phyloP scores from a whole-genome alignment of 2,888 invertebrate genomes.

The Hyposoter dolosus region DNA sequence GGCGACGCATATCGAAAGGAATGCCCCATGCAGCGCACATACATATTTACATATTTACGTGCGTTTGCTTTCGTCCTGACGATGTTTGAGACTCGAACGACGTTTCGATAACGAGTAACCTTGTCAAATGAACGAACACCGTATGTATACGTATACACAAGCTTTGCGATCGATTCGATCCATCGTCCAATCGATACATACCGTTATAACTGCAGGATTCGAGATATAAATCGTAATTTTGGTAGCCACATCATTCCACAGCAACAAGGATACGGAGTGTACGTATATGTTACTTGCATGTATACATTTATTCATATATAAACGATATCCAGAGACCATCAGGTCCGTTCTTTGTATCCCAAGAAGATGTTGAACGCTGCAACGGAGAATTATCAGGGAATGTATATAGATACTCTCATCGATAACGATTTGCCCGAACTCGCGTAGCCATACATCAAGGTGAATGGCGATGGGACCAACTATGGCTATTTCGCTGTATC shows the following conservation, averaged over 20 bases:
- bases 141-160: conserved; percentile 23
- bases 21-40: neutral
- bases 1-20: neutral
- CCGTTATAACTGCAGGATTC: conserved; percentile 54
- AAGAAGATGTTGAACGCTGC: conserved; percentile 51
- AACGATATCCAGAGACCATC: conserved; percentile 19
- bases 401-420: conserved; percentile 34
- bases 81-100: conserved; percentile 59
- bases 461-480: conserved; percentile 25
- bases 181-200: conserved; percentile 45
- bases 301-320: conserved; percentile 31
- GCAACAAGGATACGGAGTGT: neutral
- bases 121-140: conserved; percentile 52
- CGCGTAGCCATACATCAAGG: conserved; percentile 48
- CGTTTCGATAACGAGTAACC: conserved; percentile 61
- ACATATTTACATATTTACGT: conserved; percentile 4
- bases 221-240: conserved; percentile 66
- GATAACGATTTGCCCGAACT: conserved; percentile 63
- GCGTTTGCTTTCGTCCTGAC: conserved; percentile 12
- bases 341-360: conserved; percentile 31
- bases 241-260: conserved; percentile 46
- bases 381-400: conserved; percentile 50
- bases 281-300: conserved; percentile 21
- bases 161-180: conserved; percentile 46
- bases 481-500: conserved; percentile 52